Evolutionary conservation across 2,888 invertebrate genomes (phyloP), one percentile per base, ranked within the genome.

Genomic region (Drosophila acutilabella): DNA sequence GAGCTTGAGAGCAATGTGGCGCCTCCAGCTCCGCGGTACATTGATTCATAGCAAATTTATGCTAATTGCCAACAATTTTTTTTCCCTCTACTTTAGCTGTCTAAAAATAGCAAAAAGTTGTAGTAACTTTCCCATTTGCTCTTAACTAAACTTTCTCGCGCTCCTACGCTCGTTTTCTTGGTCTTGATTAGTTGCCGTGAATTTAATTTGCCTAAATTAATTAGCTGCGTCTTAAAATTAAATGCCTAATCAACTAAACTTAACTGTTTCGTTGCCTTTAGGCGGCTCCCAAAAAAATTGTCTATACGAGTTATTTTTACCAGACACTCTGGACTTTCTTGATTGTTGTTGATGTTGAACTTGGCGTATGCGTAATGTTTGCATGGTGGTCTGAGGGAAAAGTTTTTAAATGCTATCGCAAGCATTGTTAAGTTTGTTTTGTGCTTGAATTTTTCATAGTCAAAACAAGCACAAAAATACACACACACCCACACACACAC

Each of bases 41-140:
- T 87, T 81, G 81, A 81, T 81, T 81, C 75, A 78, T 73, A 44
- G 73, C 72, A 66, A 84, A 71, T 73, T 87, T 89, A 83, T 83
- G 89, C 88, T 84, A 83, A 83, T 83, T 88, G 88, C 65, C 47
- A 52, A 65, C 68, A 74, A 69, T 80, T 62, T 56, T 50, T 30
- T 30, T 30, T 20, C 2, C 2, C 30, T 30, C 30, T 8, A 30
- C 30, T 30, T 59, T 62, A 4, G n/a, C 20, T 8, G 58, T 45
- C 69, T 83, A 80, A 76, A 88, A 66, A 88, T 82, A 82, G 64
- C 16, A 5, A 33, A 40, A 40, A 10, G 51, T 38, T 60, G 23
- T 40, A 33, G 60, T 14, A 18, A 47, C 26, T 53, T 36, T 36
- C 36, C 4, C 13, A 6, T 14, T 23, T 10, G 3, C 14, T 44